Conservation (phyloP, 1,140 invertebrate genomes). For the Hyposmocoma kahamanoa region DNA sequence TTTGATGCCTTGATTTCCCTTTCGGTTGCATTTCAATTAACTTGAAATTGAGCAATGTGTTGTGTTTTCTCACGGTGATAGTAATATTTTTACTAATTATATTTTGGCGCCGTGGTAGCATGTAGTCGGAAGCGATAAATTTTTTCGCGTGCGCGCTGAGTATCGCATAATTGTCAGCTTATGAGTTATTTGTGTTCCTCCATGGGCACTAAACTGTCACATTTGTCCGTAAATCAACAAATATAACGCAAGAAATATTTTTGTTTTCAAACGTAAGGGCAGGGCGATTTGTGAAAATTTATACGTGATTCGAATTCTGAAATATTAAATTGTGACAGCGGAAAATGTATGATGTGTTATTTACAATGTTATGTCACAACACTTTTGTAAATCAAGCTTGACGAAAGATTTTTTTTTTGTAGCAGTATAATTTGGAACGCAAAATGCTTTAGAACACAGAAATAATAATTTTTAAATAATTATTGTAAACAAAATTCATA, state of each 20-base stretch:
- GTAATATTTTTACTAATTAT: neutral
- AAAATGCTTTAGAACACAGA: no score
- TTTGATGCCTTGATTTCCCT: no score
- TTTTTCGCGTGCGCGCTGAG: constrained; percentile 31
- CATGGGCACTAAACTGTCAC: constrained; percentile 29
- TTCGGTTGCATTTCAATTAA: neutral
- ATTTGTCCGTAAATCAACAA: constrained; percentile 30
- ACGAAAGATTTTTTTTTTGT: no score
- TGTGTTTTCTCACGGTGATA: neutral
- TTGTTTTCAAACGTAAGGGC: neutral
- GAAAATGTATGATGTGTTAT: neutral
- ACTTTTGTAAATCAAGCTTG: constrained; percentile 1
- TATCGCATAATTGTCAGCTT: constrained; percentile 43
- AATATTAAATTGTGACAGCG: constrained; percentile 1
- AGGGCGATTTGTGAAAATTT: constrained; percentile 8
- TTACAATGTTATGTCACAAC: constrained; percentile 1
- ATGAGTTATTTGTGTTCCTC: constrained; percentile 43
- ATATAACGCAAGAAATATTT: neutral
- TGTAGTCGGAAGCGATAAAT: constrained; percentile 52
- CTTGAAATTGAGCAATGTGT: neutral
- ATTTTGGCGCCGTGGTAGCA: constrained; percentile 4
- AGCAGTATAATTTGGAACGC: no score
- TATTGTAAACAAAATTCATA: no score
- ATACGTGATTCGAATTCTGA: constrained; percentile 4
- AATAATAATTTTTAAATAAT: no score